Evolutionary conservation across 2,888 invertebrate genomes (phyloP), one percentile per base, ranked within the genome.

Genomic region (Leptogaster cylindrica): DNA sequence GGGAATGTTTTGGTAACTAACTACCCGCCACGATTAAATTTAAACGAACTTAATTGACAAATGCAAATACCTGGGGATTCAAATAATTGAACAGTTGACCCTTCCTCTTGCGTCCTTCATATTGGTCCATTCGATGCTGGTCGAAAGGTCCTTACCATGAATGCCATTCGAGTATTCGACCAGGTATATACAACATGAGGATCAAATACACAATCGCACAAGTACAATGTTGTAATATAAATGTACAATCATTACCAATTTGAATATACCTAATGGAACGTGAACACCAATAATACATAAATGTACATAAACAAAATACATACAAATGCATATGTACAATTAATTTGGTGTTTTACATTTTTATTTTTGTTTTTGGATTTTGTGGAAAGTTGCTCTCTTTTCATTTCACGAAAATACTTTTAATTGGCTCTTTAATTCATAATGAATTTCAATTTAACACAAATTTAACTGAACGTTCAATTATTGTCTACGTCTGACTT

Each of bases 371-470:
- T n/a, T n/a, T n/a, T n/a, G n/a, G n/a, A n/a, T n/a, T n/a, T n/a
- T n/a, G n/a, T 20, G 23, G 36, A 23, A 33, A 20, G 18, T 55
- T 55, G n/a, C n/a, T 55, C 55, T 8, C 12, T 39, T 36, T 55
- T 55, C 55, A 55, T 55, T 39, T 20, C n/a, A n/a, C 65, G 51
- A 27, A 65, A 66, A 61, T 67, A 28, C 52, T 18, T 51, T 67
- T 67, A 64, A 67, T 67, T 67, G 52, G 52, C 52, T 31, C 67
- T 63, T 67, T 67, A 67, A 67, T 64, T 52, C 46, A 44, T 64
- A 67, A 67, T 67, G 63, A 64, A 67, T 67, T 67, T 64, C 64
- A 64, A 67, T 67, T 67, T 63, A 46, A 44, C 28, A 51, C 41
- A 63, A 67, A 63, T 67, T 61, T 41, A 50, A 18, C 46, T 23